Base-by-base conservation (phyloP, 2,113 vertebrate species). In the Merops nubicus region DNA sequence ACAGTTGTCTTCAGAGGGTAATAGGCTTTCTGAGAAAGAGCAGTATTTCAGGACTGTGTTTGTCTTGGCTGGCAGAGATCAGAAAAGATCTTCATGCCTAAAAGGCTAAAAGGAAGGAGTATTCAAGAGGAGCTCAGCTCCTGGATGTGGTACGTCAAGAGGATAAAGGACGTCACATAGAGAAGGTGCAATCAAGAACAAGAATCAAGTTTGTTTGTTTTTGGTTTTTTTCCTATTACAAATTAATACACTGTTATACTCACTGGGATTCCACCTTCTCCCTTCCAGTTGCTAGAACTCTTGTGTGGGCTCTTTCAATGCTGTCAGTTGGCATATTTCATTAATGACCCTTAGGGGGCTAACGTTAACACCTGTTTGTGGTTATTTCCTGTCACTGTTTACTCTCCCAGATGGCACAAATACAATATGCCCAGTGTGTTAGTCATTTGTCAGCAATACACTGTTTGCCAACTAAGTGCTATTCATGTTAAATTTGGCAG, bases 351-450 rank as follows among this genome's bases (percentile, higher is more conserved):
- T 93, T 93, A 91, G 76, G 73, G 65, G 73, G 77, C 95, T 97
- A 94, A 95, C 64, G 51, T 87, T 95, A 95, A 96, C 96, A 97
- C 97, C 97, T 98, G 96, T 93, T 97, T 92, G 93, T 86, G 59
- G 94, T 97, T 94, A 84, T 93, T 96, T 96, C 94, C 97, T 97
- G 96, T 97, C 88, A 95, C 93, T 97, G 79, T 95, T 93, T 95
- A 90, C 79, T 85, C 92, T 92, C 53, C 75, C 92, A 97, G 82
- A 95, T 97, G 96, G 85, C 93, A 96, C 84, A 96, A 94, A 96
- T 96, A 97, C 62, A 95, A 91, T 91, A 86, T 96, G 78, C 50
- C 88, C 50, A 89, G 73, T 96, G 95, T 88, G 4, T 94, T 94
- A 91, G 59, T 50, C 84, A 85, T 96, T 94, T 79, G 72, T 88